Evolutionary conservation across 2,113 vertebrate genomes (phyloP), one percentile per base, ranked within the genome.

Genomic region (Syngnathus scovelli): DNA sequence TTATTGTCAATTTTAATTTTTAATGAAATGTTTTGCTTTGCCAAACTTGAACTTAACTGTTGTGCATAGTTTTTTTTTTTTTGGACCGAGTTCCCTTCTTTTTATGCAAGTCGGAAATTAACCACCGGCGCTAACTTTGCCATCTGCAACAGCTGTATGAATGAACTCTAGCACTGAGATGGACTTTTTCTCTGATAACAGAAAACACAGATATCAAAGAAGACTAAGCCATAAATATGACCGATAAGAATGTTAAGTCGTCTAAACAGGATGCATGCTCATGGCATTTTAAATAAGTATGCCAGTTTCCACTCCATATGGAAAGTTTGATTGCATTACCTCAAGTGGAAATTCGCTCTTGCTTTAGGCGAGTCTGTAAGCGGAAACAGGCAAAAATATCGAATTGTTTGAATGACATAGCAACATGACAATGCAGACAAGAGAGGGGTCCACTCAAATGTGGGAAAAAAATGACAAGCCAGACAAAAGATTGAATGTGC

Each of bases 201-300:
- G 15, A 62, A 33, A 64, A 39, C 55, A 51, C 49, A 64, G 66
- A 76, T 66, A 64, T 70, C 33, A n/a, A n/a, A 15, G 23, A 18
- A 76, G 64, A 52, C 52, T 49, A 54, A 68, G 51, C 36, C 68
- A 19, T n/a, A 39, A 66, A 11, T 18, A 39, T 36, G 1, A 51
- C 55, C 21, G 71, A 80, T 84, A 79, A 66, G 39, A 23, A 65
- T n/a, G 54, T 27, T 52, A 71, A 49, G 67, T 68, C 56, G 13
- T 23, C 55, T 60, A n/a, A 27, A 33, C 15, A 23, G 36, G 8
- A 71, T 38, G 74, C 68, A 44, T 13, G 52, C 51, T 67, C 1
- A 49, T 60, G n/a, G 48, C 54, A 61, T 72, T 68, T 72, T 70
- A 4, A 27, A 44, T 63, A 37, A 15, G 16, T 13, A 33, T 33